These are phyloP conservation scores for Alethe castanea DNA, from an alignment of 2,113 vertebrate species.

Conservation along the genomic window DNA sequence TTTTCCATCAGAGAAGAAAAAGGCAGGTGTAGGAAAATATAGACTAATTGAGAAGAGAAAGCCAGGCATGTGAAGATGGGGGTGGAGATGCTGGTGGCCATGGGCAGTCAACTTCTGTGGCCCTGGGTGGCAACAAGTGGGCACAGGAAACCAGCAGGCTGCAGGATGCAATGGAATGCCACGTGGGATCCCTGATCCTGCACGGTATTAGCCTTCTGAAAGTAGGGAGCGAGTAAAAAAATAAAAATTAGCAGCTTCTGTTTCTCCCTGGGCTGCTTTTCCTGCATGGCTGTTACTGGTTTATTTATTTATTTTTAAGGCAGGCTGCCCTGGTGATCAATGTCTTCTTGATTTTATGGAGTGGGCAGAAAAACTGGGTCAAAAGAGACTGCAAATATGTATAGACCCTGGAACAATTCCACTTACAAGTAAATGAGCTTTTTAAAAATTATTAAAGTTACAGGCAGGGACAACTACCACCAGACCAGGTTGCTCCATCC, in stretches of 20 bases:
- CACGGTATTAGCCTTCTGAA: background rate
- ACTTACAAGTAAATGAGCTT: background rate
- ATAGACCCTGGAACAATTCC: background rate
- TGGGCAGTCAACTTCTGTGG: background rate
- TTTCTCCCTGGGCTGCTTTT: background rate
- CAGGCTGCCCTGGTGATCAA: background rate
- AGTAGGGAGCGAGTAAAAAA: background rate
- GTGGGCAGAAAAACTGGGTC: background rate
- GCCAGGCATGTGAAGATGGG: background rate
- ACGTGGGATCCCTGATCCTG: rapidly evolving
- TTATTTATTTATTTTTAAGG: background rate
- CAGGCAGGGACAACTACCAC: background rate
- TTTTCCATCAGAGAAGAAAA: background rate
- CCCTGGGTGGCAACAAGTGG: rapidly evolving
- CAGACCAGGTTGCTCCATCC: background rate
- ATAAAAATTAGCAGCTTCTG: background rate
- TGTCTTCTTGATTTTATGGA: background rate
- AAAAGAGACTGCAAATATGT: background rate
- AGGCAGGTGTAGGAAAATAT: background rate
- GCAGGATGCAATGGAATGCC: rapidly evolving
- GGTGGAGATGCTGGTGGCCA: background rate
- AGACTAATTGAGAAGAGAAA: background rate
- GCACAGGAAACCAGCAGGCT: background rate
- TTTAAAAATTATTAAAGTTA: background rate
- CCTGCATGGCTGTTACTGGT: background rate